These are phyloP conservation scores for Barnardius zonarius DNA, from an alignment of 2,113 vertebrate species.

Conservation along the genomic window DNA sequence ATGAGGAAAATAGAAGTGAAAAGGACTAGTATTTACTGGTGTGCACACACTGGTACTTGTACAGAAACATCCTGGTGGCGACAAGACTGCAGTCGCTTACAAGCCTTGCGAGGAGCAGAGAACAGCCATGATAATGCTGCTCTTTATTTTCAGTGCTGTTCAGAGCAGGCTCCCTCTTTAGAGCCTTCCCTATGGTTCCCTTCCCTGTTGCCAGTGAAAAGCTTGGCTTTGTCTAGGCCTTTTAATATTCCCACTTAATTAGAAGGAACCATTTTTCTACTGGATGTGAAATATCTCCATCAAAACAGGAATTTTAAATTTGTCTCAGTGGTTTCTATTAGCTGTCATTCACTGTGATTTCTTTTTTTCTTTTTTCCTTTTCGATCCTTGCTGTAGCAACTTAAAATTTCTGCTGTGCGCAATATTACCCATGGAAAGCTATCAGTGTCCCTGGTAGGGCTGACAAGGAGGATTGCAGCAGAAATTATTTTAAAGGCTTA, in stretches of 20 bases:
- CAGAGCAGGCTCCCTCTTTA: constrained; percentile 37
- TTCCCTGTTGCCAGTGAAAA: neutral
- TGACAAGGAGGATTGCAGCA: neutral
- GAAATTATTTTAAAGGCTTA: neutral
- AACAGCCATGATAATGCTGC: constrained; percentile 67
- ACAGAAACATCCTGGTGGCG: constrained; percentile 72
- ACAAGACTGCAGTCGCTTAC: constrained; percentile 63
- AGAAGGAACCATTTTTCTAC: neutral
- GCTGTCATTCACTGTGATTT: neutral
- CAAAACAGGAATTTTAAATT: neutral
- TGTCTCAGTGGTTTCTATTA: neutral
- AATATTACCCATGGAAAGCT: neutral
- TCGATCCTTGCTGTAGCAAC: neutral
- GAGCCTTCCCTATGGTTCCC: constrained; percentile 41
- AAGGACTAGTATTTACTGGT: constrained; percentile 62
- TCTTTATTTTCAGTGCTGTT: constrained; percentile 62
- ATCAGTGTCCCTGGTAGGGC: neutral
- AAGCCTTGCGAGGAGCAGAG: constrained; percentile 54
- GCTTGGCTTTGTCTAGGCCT: constrained; percentile 20
- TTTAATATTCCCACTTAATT: constrained; percentile 4
- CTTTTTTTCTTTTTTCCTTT: neutral
- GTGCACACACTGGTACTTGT: constrained; percentile 62
- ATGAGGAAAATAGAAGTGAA: constrained; percentile 60
- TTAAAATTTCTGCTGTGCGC: neutral
- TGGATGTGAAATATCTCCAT: neutral